Conservation (phyloP, 2,888 invertebrate genomes). For the Troilus luridus region DNA sequence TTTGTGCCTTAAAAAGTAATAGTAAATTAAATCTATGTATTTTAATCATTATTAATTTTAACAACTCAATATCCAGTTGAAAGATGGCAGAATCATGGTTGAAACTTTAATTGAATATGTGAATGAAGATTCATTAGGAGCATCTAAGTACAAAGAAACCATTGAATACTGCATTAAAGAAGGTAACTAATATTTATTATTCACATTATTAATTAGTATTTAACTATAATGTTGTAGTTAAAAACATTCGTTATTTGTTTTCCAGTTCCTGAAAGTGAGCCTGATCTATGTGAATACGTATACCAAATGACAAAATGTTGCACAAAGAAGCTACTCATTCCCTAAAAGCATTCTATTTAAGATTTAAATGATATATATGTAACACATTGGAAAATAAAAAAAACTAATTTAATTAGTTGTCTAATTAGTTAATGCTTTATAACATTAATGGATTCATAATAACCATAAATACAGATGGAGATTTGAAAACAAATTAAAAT, state of each 20-base stretch:
- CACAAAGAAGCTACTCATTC: not conserved
- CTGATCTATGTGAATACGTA: constrained; percentile 23
- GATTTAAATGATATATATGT: no score
- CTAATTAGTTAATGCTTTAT: no score
- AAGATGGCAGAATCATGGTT: not conserved
- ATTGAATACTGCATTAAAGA: not conserved
- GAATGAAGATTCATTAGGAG: not conserved
- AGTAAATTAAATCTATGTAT: no score
- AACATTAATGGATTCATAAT: no score
- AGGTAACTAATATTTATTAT: not conserved
- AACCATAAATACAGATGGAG: no score
- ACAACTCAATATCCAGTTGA: not conserved
- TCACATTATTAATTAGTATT: not conserved
- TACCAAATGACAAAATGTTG: not conserved
- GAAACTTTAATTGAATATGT: not conserved
- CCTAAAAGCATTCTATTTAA: not conserved
- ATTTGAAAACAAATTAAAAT: no score
- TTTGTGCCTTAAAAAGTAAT: no score
- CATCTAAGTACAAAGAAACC: not conserved
- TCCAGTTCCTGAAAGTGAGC: not conserved
- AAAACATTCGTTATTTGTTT: not conserved
- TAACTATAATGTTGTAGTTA: not conserved
- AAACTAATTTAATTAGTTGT: no score
- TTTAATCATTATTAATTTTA: not conserved
- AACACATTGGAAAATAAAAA: no score